Percentiles rank a stretch among this genome's conserved stretches.
These are phyloP conservation scores for Sesia bembeciformis DNA, from an alignment of 2,888 invertebrate genomes.

Conservation along the genomic window DNA sequence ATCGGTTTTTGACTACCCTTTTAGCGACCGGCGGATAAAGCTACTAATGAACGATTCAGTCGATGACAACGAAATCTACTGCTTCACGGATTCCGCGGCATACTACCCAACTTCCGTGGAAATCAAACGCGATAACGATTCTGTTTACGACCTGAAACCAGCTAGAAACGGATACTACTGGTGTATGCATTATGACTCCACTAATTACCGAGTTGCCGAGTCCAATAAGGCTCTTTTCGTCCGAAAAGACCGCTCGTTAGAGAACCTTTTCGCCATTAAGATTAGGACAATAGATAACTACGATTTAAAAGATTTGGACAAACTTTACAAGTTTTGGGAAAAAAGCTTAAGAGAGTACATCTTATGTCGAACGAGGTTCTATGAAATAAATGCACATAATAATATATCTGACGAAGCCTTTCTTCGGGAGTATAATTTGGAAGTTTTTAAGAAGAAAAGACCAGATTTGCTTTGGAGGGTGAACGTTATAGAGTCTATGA, in stretches of 20 bases:
- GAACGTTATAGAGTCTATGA: slow-evolving; percentile 20
- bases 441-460: neutral
- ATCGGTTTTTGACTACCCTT: slow-evolving; percentile 2
- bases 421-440: neutral
- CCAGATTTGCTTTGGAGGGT: slow-evolving; percentile 19
- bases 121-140: slow-evolving; percentile 18
- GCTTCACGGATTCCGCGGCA: slow-evolving; percentile 50
- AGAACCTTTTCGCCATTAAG: slow-evolving; percentile 39
- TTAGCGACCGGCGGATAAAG: slow-evolving; percentile 38
- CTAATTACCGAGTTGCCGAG: slow-evolving; percentile 27
- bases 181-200: slow-evolving; percentile 46
- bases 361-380: slow-evolving; percentile 39
- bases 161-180: slow-evolving; percentile 56
- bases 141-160: slow-evolving; percentile 32
- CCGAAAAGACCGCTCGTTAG: slow-evolving; percentile 28
- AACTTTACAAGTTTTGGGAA: slow-evolving; percentile 27
- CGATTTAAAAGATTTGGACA: slow-evolving; percentile 15
- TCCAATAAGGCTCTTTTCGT: slow-evolving; percentile 47
- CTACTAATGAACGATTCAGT: slow-evolving; percentile 30
- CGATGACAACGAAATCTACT: slow-evolving; percentile 31
- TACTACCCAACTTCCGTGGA: slow-evolving; percentile 36
- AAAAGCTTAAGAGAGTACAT: slow-evolving; percentile 44
- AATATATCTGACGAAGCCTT: slow-evolving; percentile 11
- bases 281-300: slow-evolving; percentile 21
- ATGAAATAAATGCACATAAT: slow-evolving; percentile 20